Evolutionary conservation across 92 coral and sea anemone species (phyloP), one percentile per base, ranked within the genome.

Genomic region (Palythoa grandis): DNA sequence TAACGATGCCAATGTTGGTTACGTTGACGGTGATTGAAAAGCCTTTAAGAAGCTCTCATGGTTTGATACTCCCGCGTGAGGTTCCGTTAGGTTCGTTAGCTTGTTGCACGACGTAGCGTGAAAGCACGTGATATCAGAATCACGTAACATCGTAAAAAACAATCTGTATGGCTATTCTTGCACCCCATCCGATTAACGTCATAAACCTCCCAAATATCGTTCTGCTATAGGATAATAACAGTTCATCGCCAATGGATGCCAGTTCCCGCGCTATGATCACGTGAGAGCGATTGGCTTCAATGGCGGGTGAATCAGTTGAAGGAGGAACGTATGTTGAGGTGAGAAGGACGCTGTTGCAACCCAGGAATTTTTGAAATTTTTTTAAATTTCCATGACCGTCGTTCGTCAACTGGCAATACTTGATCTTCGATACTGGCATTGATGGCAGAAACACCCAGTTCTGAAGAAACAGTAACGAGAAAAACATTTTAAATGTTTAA

Each of bases 191-290:
- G 19, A 69, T 37, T 1, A 69, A 11, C 74, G 17, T 14, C 74
- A 69, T 69, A 69, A 69, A 15, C 40, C 19, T 25, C 11, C 74
- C 40, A 0, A 9, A 25, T 11, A 69, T 4, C 11, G 74, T 69
- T 1, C 24, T 69, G 5, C 47, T 69, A 17, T 25, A 69, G 74
- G 74, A 69, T n/a, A 10, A 11, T 3, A 69, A 12, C 74, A 69
- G 74, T 35, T 69, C 40, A 4, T 69, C 74, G 7, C 74, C 74
- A 69, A 69, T 69, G 10, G 74, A 25, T 37, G 74, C 74, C 47
- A 69, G n/a, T 69, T 69, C 74, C 16, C 37, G 39, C 7, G 74
- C 74, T 25, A 69, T 29, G 74, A 29, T 69, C 74, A 69, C 19
- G n/a, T 25, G 74, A 69, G 48, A 69, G 7, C 11, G 47, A 43